Evolutionary conservation across 2,797 vertebrate genomes (phyloP).

Genomic region (Odontamblyopus rebecca): DNA sequence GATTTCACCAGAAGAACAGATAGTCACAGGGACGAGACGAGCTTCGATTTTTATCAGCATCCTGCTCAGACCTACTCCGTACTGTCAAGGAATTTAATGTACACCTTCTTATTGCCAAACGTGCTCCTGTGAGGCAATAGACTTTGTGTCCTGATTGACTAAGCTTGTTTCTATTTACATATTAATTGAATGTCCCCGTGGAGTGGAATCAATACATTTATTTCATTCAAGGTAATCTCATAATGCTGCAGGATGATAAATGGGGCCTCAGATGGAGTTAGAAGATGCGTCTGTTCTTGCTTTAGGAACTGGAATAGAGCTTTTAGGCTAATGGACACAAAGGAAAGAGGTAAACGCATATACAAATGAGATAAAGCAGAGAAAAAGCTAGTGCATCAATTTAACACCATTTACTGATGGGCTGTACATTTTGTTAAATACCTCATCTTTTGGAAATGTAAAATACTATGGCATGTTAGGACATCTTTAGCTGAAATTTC

Average conservation of each 20-base stretch:
- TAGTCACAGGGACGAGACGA: too few species aligned
- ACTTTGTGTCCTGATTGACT: neutral
- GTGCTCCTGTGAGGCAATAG: neutral
- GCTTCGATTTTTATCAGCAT: too few species aligned
- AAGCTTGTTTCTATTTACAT: neutral
- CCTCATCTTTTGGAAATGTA: too few species aligned
- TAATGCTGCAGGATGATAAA: neutral
- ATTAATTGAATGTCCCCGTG: neutral
- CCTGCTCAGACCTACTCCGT: too few species aligned
- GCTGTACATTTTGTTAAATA: too few species aligned
- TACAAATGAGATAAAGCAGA: neutral
- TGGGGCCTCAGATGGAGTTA: too few species aligned
- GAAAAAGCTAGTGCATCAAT: too few species aligned
- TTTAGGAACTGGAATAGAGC: neutral
- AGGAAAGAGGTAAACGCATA: neutral
- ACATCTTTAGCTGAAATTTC: too few species aligned
- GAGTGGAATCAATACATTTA: neutral
- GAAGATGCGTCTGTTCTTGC: neutral
- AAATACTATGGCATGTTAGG: too few species aligned
- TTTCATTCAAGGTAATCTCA: neutral
- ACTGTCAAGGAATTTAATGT: too few species aligned
- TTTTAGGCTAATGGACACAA: neutral
- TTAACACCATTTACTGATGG: neutral
- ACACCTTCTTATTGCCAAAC: too few species aligned
- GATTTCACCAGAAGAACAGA: too few species aligned